Conservation (phyloP, 2,113 vertebrate species). For the Glaucomys volans region DNA sequence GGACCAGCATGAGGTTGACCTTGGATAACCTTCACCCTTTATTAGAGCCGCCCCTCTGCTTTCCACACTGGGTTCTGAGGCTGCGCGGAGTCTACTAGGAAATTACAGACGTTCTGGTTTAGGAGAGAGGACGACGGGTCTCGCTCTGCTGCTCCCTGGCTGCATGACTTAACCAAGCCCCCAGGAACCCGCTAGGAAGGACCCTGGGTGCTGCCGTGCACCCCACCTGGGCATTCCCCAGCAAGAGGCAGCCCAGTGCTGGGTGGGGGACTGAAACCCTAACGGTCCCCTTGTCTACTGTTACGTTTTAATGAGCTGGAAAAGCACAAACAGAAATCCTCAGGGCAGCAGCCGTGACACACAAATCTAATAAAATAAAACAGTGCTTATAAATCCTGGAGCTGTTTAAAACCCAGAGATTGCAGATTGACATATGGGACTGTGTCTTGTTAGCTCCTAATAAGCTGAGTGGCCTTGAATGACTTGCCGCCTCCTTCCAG, state of each 20-base stretch:
- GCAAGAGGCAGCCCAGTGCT: background rate
- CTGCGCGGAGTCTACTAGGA: background rate
- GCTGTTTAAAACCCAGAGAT: conserved; percentile 43
- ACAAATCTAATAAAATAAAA: conserved; percentile 70
- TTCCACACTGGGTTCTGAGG: background rate
- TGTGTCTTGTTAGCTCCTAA: background rate
- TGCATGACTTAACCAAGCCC: background rate
- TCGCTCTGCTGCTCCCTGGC: background rate
- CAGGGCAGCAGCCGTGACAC: conserved; percentile 52
- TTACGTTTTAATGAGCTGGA: conserved; percentile 75
- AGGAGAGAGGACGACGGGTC: background rate
- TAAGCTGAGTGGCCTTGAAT: background rate
- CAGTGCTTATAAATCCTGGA: conserved; percentile 49
- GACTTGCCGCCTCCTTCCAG: background rate
- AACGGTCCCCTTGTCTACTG: conserved; percentile 52
- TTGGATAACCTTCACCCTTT: background rate
- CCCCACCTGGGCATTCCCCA: background rate
- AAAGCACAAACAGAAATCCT: conserved; percentile 73
- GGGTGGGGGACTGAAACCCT: conserved; percentile 18
- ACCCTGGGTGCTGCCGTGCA: rapidly evolving
- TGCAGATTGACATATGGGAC: no score
- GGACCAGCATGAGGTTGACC: background rate
- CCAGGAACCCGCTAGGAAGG: rapidly evolving
- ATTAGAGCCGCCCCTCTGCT: background rate
- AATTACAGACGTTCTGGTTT: background rate